Base-by-base conservation (phyloP, 2,797 vertebrate species). In the Cirrhinus mrigala region DNA sequence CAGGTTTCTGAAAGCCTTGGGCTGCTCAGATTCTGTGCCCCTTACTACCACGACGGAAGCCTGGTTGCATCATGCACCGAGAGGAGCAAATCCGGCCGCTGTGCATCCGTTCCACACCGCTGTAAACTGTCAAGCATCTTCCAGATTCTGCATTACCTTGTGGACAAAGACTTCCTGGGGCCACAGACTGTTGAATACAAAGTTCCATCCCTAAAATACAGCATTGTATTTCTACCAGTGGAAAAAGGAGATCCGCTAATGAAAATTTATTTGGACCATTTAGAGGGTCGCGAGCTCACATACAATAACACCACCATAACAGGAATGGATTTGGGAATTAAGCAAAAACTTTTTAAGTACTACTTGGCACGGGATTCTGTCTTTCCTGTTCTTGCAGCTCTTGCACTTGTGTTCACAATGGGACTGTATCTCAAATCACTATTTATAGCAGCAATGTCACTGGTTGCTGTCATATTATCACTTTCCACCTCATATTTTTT, bases 301-400 rank as follows among this genome's bases (percentile, higher is more conserved):
- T 96, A 97, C 91, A 98, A 98, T 86, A 97, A 97, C 16, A 99
- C 97, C 0, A 96, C 97, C 0, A 96, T 99, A 89, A 98, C 97
- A 0, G 98, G 98, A 79, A 99, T 99, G 95, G 98, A 99, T 91
- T 93, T 99, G 86, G 98, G 98, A 88, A 97, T 99, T 93, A 99
- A 99, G 93, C 95, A 97, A 91, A 96, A 94, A 44, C 94, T 99
- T 75, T 97, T 99, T 90, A 97, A 96, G 89, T 96, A 98, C 91
- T 99, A 99, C 90, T 94, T 99, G 86, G 94, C 95, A 58, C 94
- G 96, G 91, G 98, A 99, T 89, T 97, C 96, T 0, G 93, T 98
- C 87, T 99, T 98, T 88, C 97, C 98, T 9, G 92, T 98, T 85
- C 91, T 98, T 66, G 97, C 97, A 66, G 93, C 98, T 87, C 91